A percentile compares a stretch with the other conserved stretches of the same genome.
These are phyloP conservation scores for Hoplias malabaricus DNA, from an alignment of 2,113 vertebrate genomes.

Conservation along the genomic window DNA sequence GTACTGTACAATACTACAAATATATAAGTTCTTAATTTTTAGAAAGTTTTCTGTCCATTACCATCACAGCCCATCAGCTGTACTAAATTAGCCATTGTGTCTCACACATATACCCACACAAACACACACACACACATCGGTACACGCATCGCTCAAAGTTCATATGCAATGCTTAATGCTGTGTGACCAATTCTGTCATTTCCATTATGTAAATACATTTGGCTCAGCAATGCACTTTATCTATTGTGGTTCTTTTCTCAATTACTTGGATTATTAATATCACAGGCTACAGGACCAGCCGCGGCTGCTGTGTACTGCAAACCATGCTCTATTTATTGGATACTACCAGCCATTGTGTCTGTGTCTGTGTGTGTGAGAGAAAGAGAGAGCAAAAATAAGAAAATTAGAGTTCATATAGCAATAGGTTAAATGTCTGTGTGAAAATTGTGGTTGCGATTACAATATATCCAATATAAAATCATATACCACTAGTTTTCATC, in stretches of 20 bases:
- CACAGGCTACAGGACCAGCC: slow-evolving; percentile 68
- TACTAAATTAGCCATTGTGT: slow-evolving; percentile 66
- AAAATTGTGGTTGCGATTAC: no score
- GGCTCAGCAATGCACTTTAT: slow-evolving; percentile 76
- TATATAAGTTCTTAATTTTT: background rate
- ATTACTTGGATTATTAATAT: slow-evolving; percentile 80
- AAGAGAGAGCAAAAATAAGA: no score
- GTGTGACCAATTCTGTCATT: slow-evolving; percentile 79
- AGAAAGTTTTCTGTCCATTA: slow-evolving; percentile 59
- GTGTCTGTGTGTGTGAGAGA: no score
- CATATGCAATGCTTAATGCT: slow-evolving; percentile 80
- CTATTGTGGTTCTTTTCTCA: slow-evolving; percentile 75
- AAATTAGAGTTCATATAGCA: background rate
- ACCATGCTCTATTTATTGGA: slow-evolving; percentile 45
- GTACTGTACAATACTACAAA: background rate
- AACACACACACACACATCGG: slow-evolving; percentile 55
- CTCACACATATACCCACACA: slow-evolving; percentile 28
- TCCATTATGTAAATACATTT: slow-evolving; percentile 85
- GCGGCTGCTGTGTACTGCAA: slow-evolving; percentile 63
- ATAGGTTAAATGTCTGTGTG: background rate
- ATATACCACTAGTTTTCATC: no score
- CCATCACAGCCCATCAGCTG: slow-evolving; percentile 74
- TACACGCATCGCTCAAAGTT: slow-evolving; percentile 59
- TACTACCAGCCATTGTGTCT: background rate
- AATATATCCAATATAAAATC: no score